Conservation (phyloP, 2,888 invertebrate genomes). For the Dromius quadrimaculatus region DNA sequence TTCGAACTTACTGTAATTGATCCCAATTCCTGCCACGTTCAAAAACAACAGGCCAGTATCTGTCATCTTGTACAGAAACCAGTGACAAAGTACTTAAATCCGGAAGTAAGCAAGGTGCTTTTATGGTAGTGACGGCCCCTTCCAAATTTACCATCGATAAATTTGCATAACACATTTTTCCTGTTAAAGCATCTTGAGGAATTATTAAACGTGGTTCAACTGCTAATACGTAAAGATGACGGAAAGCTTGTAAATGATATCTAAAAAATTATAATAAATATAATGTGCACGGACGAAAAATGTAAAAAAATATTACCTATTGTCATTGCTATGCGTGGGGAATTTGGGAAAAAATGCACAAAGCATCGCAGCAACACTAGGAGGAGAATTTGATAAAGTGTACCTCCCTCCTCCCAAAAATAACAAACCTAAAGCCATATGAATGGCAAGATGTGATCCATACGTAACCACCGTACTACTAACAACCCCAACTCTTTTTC, state of each 20-base stretch:
- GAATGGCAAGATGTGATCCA: constrained; percentile 94
- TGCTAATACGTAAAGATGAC: constrained; percentile 96
- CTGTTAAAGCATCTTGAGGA: constrained; percentile 86
- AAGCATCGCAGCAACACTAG: constrained; percentile 89
- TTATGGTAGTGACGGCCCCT: constrained; percentile 66
- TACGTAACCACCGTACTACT: constrained; percentile 82
- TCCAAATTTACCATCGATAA: constrained; percentile 72
- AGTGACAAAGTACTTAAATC: constrained; percentile 80
- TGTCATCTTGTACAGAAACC: constrained; percentile 83
- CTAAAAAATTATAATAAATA: constrained; percentile 66
- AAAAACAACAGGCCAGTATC: constrained; percentile 93
- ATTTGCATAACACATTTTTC: constrained; percentile 85
- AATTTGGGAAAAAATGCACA: constrained; percentile 97
- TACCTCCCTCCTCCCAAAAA: constrained; percentile 95
- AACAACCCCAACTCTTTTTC: constrained; percentile 81
- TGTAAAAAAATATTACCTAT: constrained; percentile 75
- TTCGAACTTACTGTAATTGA: constrained; percentile 74
- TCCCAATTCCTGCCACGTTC: constrained; percentile 87
- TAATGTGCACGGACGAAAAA: neutral
- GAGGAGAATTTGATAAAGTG: constrained; percentile 84
- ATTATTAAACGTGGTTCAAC: constrained; percentile 90
- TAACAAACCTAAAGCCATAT: constrained; percentile 92
- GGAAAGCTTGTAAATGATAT: constrained; percentile 96
- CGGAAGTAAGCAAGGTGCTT: constrained; percentile 89
- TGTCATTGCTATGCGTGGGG: constrained; percentile 96